These are phyloP conservation scores for Syrista parreyssii DNA, from an alignment of 2,888 invertebrate species.

Conservation along the genomic window DNA sequence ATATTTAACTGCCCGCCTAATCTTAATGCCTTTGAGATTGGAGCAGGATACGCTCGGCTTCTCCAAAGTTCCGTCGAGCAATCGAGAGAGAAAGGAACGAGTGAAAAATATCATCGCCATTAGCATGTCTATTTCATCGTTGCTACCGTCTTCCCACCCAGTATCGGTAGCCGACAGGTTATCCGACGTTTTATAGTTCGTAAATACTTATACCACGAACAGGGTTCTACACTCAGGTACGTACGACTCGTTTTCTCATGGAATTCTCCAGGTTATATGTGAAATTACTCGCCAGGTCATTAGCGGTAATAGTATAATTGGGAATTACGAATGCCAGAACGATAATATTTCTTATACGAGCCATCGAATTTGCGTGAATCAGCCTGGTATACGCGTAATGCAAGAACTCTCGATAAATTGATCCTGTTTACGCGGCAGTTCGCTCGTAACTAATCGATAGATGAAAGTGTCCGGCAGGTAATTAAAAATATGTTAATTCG, in stretches of 20 bases:
- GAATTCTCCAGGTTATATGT: not conserved
- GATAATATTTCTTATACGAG: not conserved
- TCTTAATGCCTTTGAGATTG: constrained; percentile 7
- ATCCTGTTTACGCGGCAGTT: not conserved
- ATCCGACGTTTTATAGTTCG: not conserved
- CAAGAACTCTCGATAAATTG: not conserved
- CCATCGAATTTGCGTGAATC: not conserved
- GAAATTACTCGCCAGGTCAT: not conserved
- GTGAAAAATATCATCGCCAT: not conserved
- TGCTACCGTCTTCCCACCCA: not conserved
- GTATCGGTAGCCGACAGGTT: not conserved
- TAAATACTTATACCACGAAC: not conserved
- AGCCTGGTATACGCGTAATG: not conserved
- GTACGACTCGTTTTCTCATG: not conserved
- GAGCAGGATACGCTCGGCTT: not conserved
- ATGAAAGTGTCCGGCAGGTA: constrained; percentile 41
- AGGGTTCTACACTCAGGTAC: not conserved
- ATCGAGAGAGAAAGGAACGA: not conserved
- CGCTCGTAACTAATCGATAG: constrained; percentile 15
- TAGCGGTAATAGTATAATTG: not conserved
- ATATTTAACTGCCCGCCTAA: constrained; percentile 45
- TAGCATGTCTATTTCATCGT: not conserved
- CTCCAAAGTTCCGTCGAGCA: not conserved
- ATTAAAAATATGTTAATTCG: constrained; percentile 64
- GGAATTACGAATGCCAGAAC: not conserved